Evolutionary conservation across 2,888 invertebrate species (phyloP), one percentile per base, ranked within the genome.

Genomic region (Kuschelorhynchus macadamiae): DNA sequence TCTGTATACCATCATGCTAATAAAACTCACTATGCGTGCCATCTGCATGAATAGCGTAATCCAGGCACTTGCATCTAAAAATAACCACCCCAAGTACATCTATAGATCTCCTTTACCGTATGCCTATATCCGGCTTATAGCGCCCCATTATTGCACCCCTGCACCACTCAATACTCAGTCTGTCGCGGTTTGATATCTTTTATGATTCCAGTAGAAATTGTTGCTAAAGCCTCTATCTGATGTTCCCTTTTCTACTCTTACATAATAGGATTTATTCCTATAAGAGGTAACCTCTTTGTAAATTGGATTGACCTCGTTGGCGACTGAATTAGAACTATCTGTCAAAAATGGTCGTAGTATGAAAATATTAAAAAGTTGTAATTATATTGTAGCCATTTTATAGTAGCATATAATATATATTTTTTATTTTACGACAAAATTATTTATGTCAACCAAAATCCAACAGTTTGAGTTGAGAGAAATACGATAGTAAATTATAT

Each of bases 71-170:
- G 57, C 56, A 47, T 65, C 65, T 65, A 65, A 65, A 65, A 65
- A 65, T 65, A 65, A 42, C 65, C 50, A 56, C 65, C 65, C 65
- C 21, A 56, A 64, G 50, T 65, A 65, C 65, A 52, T 50, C 50
- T 44, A 50, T 41, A 33, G 57, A 57, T 65, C 56, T 57, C 53
- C n/a, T 33, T 57, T 52, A 36, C 57, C 65, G 25, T 39, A 50
- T 56, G 61, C 52, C 67, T 62, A 67, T 62, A 67, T 67, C 67
- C 67, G 67, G 67, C 67, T 67, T 67, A n/a, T n/a, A 62, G 60
- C 60, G 39, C 50, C 49, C 60, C 60, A 60, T 60, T 67, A 67
- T 41, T 47, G 50, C 55, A 62, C 60, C 60, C 67, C 39, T 41
- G 21, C 50, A 20, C 32, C 30, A 39, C 16, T 63, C 55, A 49